Base-by-base conservation (phyloP, 1,140 invertebrate genomes). In the Cheumatopsyche charites region DNA sequence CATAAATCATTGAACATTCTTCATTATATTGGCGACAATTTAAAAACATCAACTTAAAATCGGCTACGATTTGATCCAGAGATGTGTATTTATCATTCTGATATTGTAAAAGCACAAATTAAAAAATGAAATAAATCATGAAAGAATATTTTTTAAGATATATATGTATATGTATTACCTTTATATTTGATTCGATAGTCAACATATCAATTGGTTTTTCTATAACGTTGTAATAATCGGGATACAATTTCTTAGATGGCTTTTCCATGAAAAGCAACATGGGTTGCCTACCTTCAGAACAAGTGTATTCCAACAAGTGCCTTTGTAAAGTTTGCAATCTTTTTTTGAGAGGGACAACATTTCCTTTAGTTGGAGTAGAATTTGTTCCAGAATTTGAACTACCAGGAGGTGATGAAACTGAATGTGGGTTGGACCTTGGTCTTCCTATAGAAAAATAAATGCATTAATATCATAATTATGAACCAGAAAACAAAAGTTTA, bases 21-120 rank as follows among this genome's bases (percentile, higher is more conserved):
- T 98, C 96, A 81, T 99, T 99, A 80, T 96, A 98, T 77, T 94
- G 91, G 0, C 95, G 90, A 78, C 96, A 98, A 82, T 98, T 98
- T 62, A 90, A 90, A 82, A 98, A 98, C 96, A 99, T 98, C 13
- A 96, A 83, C 72, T 90, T 85, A 76, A 91, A 90, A 79, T 88
- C 89, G 4, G 84, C 79, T 0, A 89, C 82, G 69, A 90, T 84
- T 76, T 90, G 88, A 52, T 88, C 86, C 0, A 89, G 79, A 11
- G 83, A 85, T 42, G 80, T 85, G 80, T 90, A 90, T 47, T 87
- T 85, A 73, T 90, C 88, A 13, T 82, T 84, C 82, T 85, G 77
- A 26, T 70, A 76, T 23, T 42, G 11, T 6, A 63, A 43, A 43
- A 49, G 47, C 12, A 42, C 12, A 6, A 42, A 42, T 12, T 42